Conservation (phyloP, 37 sponge, comb jelly and placozoan genomes). For the Cladorhizidae sp. region DNA sequence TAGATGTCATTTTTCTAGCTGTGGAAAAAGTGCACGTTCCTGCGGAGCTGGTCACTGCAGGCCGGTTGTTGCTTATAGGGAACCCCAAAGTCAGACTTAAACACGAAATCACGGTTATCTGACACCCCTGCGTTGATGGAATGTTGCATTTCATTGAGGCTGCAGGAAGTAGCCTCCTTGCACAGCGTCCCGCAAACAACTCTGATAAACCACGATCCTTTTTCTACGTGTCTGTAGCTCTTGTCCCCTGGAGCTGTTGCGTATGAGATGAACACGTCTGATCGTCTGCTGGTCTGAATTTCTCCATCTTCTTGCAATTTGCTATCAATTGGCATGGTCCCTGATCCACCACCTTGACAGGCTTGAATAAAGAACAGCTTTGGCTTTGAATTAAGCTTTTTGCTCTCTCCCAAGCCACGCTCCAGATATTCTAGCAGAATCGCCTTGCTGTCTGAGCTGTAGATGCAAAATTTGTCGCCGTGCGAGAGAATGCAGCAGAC, state of each 20-base stretch:
- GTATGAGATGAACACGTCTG: slow-evolving; percentile 63
- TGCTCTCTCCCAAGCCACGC: slow-evolving; percentile 37
- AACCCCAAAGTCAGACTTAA: too few relatives aligned
- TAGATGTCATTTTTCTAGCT: too few relatives aligned
- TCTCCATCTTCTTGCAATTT: slow-evolving; percentile 35
- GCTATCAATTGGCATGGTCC: too few relatives aligned
- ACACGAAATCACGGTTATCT: too few relatives aligned
- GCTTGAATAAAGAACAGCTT: slow-evolving; percentile 94
- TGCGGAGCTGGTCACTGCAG: too few relatives aligned
- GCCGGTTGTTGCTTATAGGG: too few relatives aligned
- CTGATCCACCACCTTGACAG: slow-evolving; percentile 60
- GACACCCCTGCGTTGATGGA: too few relatives aligned
- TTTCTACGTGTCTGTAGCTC: slow-evolving; percentile 39
- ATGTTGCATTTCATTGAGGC: too few relatives aligned
- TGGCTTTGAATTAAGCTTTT: slow-evolving; percentile 62
- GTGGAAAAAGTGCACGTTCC: too few relatives aligned
- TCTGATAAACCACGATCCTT: slow-evolving; percentile 59
- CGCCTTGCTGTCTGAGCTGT: slow-evolving; percentile 69
- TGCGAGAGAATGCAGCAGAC: slow-evolving; percentile 89
- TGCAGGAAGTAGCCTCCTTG: background rate
- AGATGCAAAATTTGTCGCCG: slow-evolving; percentile 65
- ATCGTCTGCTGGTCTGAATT: too few relatives aligned
- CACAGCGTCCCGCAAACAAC: slow-evolving; percentile 36
- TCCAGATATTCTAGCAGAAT: slow-evolving; percentile 36
- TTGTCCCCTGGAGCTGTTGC: slow-evolving; percentile 36